These are phyloP conservation scores for Nomada lathburiana DNA, from an alignment of 2,888 invertebrate genomes.

Conservation along the genomic window DNA sequence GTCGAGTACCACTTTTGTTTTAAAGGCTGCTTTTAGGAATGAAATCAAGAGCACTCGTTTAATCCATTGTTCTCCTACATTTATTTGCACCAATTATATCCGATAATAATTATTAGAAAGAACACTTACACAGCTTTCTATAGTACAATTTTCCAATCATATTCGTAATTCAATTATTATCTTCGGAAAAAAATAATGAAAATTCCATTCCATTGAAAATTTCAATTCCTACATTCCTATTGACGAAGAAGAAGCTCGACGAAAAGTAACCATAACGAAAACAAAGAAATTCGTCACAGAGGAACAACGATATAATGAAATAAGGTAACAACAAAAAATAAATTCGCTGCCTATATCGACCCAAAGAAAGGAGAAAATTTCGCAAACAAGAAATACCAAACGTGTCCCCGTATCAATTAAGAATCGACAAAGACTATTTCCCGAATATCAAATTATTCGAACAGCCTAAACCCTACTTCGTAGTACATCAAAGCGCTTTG, in stretches of 20 bases:
- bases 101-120: neutral
- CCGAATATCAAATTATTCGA: slow-evolving; percentile 20
- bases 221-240: neutral
- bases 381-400: neutral
- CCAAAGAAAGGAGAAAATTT: neutral
- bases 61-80: neutral
- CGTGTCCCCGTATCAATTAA: neutral
- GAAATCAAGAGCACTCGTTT: slow-evolving; percentile 13
- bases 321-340: too few species aligned
- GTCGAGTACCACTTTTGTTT: slow-evolving; percentile 13
- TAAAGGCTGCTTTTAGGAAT: neutral
- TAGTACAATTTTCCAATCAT: too few species aligned
- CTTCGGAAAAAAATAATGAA: neutral
- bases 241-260: neutral
- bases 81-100: neutral
- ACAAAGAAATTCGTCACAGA: neutral
- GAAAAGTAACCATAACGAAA: too few species aligned
- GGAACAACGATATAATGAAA: neutral
- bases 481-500: slow-evolving; percentile 16
- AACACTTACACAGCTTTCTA: too few species aligned
- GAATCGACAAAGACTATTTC: slow-evolving; percentile 1
- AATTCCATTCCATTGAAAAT: neutral
- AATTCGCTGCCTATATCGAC: too few species aligned
- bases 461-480: slow-evolving; percentile 20
- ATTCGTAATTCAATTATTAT: too few species aligned